Conservation (phyloP, 2,797 vertebrate species). For the Sebastes diploproa region DNA sequence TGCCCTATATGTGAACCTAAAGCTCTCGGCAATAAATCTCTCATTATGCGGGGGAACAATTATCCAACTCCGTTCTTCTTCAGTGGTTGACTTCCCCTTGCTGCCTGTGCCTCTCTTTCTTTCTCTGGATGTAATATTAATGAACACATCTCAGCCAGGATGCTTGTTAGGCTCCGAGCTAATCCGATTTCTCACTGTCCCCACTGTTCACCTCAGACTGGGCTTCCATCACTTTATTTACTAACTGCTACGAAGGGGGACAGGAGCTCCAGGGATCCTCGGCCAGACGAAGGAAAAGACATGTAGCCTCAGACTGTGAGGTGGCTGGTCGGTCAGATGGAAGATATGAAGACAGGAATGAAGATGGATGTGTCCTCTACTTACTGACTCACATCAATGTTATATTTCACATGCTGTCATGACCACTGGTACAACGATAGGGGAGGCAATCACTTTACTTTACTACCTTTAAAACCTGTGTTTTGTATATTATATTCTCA, state of each 20-base stretch:
- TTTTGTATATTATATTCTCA: not conserved
- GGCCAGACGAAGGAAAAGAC: not conserved
- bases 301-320: not conserved
- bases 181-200: constrained; percentile 55
- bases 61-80: constrained; percentile 44
- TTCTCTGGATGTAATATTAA: constrained; percentile 61
- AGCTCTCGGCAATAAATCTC: constrained; percentile 36
- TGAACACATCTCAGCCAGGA: constrained; percentile 57
- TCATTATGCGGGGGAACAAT: constrained; percentile 51
- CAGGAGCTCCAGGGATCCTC: not conserved
- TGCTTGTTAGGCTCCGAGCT: constrained; percentile 63
- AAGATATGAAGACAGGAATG: constrained; percentile 43
- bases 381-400: constrained; percentile 14
- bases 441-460: not conserved
- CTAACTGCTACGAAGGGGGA: not conserved
- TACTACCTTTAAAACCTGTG: not conserved
- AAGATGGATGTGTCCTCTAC: constrained; percentile 30
- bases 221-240: constrained; percentile 27
- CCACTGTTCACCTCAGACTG: constrained; percentile 6
- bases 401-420: constrained; percentile 5
- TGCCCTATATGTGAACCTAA: constrained; percentile 28
- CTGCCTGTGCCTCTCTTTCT: not conserved
- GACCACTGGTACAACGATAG: not conserved
- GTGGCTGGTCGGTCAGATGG: constrained; percentile 45
- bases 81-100: constrained; percentile 13